Conservation (phyloP, 2,888 invertebrate genomes). For the Diabrotica balteata region DNA sequence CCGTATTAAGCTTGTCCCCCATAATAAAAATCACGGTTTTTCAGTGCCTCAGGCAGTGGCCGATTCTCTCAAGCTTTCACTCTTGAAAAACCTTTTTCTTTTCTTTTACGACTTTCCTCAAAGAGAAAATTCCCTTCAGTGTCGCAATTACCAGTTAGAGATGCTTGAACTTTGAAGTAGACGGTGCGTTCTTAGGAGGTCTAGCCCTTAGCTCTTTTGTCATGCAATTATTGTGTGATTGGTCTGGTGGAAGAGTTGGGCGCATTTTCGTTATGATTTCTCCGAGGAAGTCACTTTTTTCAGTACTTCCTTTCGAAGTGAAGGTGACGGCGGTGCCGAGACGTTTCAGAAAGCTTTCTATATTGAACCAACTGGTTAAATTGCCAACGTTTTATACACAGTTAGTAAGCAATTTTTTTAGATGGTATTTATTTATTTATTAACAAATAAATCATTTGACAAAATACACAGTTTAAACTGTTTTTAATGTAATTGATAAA, state of each 20-base stretch:
- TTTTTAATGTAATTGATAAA: too few species aligned
- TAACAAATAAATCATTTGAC: too few species aligned
- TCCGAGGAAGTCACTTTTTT: too few species aligned
- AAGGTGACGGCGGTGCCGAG: too few species aligned
- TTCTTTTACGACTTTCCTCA: conserved; percentile 12
- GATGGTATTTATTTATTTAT: too few species aligned
- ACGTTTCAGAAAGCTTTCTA: too few species aligned
- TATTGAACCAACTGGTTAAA: too few species aligned
- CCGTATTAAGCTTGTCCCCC: conserved; percentile 5
- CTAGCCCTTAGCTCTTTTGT: conserved; percentile 8
- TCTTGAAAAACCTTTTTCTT: conserved; percentile 11
- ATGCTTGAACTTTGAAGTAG: conserved; percentile 23
- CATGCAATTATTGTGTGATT: conserved; percentile 25
- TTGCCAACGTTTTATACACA: too few species aligned
- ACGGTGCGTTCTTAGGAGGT: conserved; percentile 10
- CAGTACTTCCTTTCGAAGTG: too few species aligned
- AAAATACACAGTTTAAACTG: too few species aligned
- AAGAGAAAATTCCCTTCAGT: conserved; percentile 18
- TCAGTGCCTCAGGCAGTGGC: conserved; percentile 1
- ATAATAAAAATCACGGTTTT: conserved; percentile 6
- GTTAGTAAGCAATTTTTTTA: too few species aligned
- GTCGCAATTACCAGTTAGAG: conserved; percentile 28
- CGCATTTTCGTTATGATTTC: too few species aligned
- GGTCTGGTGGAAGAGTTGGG: conserved; percentile 12
- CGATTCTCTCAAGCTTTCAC: conserved; percentile 6